Base-by-base conservation (phyloP, 2,113 vertebrate species). In the Eretmochelys imbricata region DNA sequence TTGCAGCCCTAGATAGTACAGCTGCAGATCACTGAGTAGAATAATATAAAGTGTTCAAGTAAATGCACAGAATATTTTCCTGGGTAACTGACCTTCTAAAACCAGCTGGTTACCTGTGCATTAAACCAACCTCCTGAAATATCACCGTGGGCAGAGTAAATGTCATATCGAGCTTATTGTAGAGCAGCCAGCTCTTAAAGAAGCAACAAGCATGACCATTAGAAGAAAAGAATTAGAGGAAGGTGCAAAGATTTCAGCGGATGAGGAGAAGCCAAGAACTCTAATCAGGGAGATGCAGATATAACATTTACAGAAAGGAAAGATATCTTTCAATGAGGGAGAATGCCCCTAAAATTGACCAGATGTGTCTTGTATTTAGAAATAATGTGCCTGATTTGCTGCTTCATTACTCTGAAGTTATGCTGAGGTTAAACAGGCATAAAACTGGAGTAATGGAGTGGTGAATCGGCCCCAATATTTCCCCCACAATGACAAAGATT, bases 1-100 rank as follows among this genome's bases (percentile, higher is more conserved):
- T 95, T 95, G 91, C 94, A 97, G 72, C 85, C 87, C 85, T 25
- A 35, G 65, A 2, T 12, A 78, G 20, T 6, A 0, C 86, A 92
- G 95, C 95, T 97, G 87, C 89, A 94, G 93, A 79, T 91, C 82
- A 84, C 89, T 93, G 94, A 94, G 91, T 86, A 93, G 79, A 91
- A 92, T 50, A 81, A 95, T 92, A 84, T 4, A 1, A 90, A 86
- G 93, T 57, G 51, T 89, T 96, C 88, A 94, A 88, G 91, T 94
- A 93, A 97, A 96, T 83, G 91, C 27, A 89, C 53, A 94, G 95
- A 93, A 87, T 89, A 96, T 89, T 80, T 96, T 95, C 94, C 72
- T 89, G 92, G 84, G n/a, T 92, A 92, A 95, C 80, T 85, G 91
- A 76, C 31, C 84, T 94, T 89, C 91, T 94, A 87, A 92, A 51